Percentiles rank a stretch among this genome's conserved stretches.
Conservation (phyloP, 2,113 vertebrate genomes). For the Shinisaurus crocodilurus region DNA sequence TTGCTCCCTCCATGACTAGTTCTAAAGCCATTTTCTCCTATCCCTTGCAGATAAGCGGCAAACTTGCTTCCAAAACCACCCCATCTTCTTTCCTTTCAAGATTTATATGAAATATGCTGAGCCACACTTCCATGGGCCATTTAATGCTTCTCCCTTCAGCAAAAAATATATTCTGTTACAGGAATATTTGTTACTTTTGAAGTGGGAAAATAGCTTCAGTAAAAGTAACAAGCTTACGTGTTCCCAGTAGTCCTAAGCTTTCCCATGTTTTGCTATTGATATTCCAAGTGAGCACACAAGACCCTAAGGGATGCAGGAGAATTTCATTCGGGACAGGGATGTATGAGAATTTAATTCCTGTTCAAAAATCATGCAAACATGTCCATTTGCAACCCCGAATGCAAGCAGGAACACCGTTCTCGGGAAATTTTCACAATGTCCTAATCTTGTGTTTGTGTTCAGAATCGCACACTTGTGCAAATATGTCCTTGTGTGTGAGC, state of each 20-base stretch:
- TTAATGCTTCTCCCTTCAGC: not conserved
- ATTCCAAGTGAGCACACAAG: not conserved
- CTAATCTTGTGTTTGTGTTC: too few relatives aligned
- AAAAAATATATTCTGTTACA: not conserved
- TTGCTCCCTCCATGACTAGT: not conserved
- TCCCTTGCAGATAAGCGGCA: not conserved
- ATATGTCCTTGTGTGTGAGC: too few relatives aligned
- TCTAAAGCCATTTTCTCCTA: not conserved
- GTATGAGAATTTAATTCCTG: too few relatives aligned
- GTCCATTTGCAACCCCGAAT: too few relatives aligned
- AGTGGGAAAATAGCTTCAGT: not conserved
- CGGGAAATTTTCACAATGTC: too few relatives aligned
- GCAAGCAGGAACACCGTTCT: too few relatives aligned
- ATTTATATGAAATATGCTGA: constrained; percentile 28
- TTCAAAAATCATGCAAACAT: too few relatives aligned
- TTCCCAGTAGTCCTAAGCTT: not conserved
- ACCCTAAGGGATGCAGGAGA: not conserved
- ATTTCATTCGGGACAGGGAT: too few relatives aligned
- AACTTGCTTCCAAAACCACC: not conserved
- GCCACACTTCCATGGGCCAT: not conserved
- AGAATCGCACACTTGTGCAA: too few relatives aligned
- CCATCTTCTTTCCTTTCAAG: constrained; percentile 13
- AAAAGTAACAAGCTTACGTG: not conserved
- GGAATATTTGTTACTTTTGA: constrained; percentile 2
- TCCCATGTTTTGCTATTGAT: not conserved